Conservation (phyloP, 2,888 invertebrate species). For the Darwinula stevensoni region DNA sequence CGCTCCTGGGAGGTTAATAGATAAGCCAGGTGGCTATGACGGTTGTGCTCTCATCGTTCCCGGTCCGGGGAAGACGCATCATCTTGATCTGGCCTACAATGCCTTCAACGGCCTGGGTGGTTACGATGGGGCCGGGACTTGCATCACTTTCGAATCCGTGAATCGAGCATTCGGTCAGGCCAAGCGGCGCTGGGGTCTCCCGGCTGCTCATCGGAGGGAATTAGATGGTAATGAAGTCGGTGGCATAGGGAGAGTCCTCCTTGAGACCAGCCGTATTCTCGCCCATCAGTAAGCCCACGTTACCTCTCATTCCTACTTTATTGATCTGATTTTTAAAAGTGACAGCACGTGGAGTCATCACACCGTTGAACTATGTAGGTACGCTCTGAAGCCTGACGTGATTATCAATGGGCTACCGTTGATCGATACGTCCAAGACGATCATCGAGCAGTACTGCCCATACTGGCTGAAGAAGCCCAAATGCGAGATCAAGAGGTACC, state of each 20-base stretch:
- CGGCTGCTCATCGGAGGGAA: slow-evolving; percentile 5
- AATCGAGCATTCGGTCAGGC: slow-evolving; percentile 11
- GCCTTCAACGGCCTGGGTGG: neutral
- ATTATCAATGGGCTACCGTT: slow-evolving; percentile 13
- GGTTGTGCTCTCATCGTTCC: neutral
- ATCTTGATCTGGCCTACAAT: no score
- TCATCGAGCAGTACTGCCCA: slow-evolving; percentile 12
- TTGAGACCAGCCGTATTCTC: slow-evolving; percentile 10
- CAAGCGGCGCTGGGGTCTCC: slow-evolving; percentile 9
- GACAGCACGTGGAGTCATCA: no score
- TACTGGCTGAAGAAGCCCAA: slow-evolving; percentile 10
- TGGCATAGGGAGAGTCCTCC: slow-evolving; percentile 10
- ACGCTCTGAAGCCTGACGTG: slow-evolving; percentile 12
- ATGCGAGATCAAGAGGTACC: slow-evolving; percentile 11
- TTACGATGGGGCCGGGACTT: neutral
- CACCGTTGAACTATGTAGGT: no score
- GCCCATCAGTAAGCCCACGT: slow-evolving; percentile 11
- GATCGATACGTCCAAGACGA: slow-evolving; percentile 13
- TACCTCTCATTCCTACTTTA: no score
- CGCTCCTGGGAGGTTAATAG: no score
- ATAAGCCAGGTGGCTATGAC: no score
- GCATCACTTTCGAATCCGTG: slow-evolving; percentile 8
- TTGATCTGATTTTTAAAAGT: no score
- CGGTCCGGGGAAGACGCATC: neutral
- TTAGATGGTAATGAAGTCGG: slow-evolving; percentile 9